Percentiles rank a stretch among this genome's conserved stretches.
These are phyloP conservation scores for Gryon sp. DNA, from an alignment of 1,140 invertebrate genomes.

Conservation along the genomic window DNA sequence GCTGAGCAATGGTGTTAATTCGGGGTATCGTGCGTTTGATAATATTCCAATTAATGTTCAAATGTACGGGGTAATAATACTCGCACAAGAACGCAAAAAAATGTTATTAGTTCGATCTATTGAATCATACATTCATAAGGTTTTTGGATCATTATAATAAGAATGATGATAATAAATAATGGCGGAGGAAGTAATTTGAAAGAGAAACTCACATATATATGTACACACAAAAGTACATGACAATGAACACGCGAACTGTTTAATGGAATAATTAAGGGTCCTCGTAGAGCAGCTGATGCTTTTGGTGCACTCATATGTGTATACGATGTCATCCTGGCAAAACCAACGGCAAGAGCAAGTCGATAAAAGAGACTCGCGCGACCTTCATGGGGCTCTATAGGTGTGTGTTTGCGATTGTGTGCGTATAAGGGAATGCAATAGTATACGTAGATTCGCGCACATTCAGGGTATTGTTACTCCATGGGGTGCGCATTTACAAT, in stretches of 20 bases:
- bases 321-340: slow-evolving; percentile 24
- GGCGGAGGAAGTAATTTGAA: slow-evolving; percentile 44
- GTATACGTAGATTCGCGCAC: slow-evolving; percentile 6
- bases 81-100: background rate
- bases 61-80: slow-evolving; percentile 25
- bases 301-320: slow-evolving; percentile 67
- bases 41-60: slow-evolving; percentile 37
- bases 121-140: slow-evolving; percentile 29
- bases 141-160: slow-evolving; percentile 49
- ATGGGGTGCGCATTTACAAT: slow-evolving; percentile 55
- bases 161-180: slow-evolving; percentile 56
- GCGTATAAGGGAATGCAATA: too few species aligned
- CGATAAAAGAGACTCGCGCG: slow-evolving; percentile 58
- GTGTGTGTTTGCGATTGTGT: slow-evolving; percentile 1
- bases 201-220: too few species aligned
- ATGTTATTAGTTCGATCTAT: background rate
- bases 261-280: slow-evolving; percentile 80
- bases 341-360: slow-evolving; percentile 18
- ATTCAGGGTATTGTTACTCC: slow-evolving; percentile 39
- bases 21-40: slow-evolving; percentile 29
- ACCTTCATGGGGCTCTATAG: slow-evolving; percentile 43
- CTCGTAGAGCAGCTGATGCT: slow-evolving; percentile 77
- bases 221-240: slow-evolving; percentile 67
- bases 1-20: background rate
- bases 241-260: slow-evolving; percentile 77